A percentile compares a stretch with the other conserved stretches of the same genome.
Conservation (phyloP, 2,797 vertebrate species). For the Erithacus rubecula region DNA sequence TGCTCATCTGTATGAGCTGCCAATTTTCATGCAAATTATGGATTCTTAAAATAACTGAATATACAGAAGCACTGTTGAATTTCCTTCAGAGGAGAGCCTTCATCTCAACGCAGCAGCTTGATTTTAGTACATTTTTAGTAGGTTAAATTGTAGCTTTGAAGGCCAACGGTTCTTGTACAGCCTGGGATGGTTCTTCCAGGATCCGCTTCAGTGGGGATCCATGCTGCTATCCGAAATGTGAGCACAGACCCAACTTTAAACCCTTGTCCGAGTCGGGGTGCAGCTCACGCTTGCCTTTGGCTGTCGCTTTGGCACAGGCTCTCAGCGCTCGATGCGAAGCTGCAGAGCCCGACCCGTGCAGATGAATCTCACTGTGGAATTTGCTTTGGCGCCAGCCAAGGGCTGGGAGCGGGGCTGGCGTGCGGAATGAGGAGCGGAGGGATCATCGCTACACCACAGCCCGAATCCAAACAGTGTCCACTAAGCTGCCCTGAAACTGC, state of each 20-base stretch:
- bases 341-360: not conserved
- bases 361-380: not conserved
- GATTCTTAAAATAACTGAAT: slow-evolving; percentile 44
- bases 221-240: rapidly evolving
- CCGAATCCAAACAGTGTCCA: not conserved
- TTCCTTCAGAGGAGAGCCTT: not conserved
- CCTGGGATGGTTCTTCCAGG: not conserved
- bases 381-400: not conserved
- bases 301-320: not conserved
- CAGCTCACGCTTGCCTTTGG: not conserved
- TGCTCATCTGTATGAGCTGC: not conserved
- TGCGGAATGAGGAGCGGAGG: not conserved
- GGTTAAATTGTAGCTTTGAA: not conserved
- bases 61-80: not conserved
- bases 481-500: not conserved
- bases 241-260: not conserved
- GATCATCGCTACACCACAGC: not conserved
- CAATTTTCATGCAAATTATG: slow-evolving; percentile 49
- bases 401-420: not conserved
- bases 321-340: not conserved
- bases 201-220: not conserved
- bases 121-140: not conserved
- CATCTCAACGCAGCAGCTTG: not conserved
- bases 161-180: not conserved
- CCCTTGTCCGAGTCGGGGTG: rapidly evolving